Evolutionary conservation across 2,113 vertebrate species (phyloP).

Genomic region (Lipotes vexillifer): DNA sequence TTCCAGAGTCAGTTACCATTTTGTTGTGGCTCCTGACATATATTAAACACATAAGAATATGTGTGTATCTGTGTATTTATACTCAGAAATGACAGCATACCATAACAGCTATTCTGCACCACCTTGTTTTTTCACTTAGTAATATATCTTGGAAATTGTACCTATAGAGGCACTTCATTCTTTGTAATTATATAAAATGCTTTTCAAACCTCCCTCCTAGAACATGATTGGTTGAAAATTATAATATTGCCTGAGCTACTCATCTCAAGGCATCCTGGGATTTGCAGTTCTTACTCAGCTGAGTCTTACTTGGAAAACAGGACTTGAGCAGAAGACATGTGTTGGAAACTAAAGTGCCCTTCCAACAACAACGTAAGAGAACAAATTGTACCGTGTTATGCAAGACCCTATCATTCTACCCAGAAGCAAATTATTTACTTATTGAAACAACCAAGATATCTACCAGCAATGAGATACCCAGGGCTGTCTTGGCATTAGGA

Average conservation of each 20-base stretch:
- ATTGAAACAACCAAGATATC: neutral
- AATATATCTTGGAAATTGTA: neutral
- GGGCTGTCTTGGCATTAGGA: neutral
- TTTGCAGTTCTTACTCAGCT: neutral
- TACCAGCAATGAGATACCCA: neutral
- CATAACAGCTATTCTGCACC: neutral
- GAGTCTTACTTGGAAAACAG: neutral
- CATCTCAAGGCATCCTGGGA: conserved; percentile 11
- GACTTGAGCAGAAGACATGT: neutral
- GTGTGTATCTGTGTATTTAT: neutral
- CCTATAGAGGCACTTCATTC: neutral
- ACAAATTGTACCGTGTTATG: neutral
- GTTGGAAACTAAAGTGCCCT: neutral
- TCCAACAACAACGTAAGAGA: neutral
- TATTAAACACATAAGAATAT: neutral
- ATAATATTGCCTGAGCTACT: neutral
- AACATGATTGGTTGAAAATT: neutral
- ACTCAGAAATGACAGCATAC: neutral
- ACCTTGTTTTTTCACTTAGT: neutral
- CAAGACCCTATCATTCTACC: neutral
- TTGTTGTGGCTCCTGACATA: neutral
- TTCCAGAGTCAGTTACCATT: neutral
- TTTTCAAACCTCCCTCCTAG: neutral
- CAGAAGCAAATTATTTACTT: neutral
- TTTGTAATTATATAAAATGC: neutral